Conservation (phyloP, 2,888 invertebrate genomes). For the Empis livida region DNA sequence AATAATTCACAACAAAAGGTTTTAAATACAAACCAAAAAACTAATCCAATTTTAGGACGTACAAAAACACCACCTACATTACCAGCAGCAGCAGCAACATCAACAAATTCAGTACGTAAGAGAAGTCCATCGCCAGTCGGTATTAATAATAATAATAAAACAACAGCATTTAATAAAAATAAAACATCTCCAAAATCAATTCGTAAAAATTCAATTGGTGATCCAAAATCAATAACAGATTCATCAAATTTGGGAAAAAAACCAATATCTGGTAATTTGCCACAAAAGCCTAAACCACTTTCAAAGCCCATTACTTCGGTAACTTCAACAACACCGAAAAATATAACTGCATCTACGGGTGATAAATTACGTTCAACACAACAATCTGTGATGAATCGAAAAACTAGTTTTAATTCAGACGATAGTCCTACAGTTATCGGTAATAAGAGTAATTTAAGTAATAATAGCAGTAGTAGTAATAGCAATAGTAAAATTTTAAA, state of each 20-base stretch:
- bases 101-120: constrained; percentile 9
- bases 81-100: constrained; percentile 10
- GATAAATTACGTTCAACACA: constrained; percentile 6
- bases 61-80: constrained; percentile 11
- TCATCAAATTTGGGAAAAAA: constrained; percentile 1
- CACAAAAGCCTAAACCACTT: constrained; percentile 17
- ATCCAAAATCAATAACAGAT: not conserved
- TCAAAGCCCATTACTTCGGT: constrained; percentile 16
- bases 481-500: constrained; percentile 7
- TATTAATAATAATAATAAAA: constrained; percentile 7
- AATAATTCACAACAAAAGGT: constrained; percentile 9
- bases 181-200: not conserved
- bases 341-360: not conserved
- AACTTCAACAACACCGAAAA: constrained; percentile 3
- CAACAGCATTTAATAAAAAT: not conserved
- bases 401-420: not conserved
- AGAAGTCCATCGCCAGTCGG: constrained; percentile 15
- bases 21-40: constrained; percentile 10
- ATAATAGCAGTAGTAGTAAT: constrained; percentile 5
- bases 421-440: constrained; percentile 1
- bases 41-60: constrained; percentile 9
- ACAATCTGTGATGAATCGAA: not conserved
- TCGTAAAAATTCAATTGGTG: not conserved
- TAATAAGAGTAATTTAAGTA: constrained; percentile 11
- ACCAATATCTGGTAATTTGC: not conserved